A percentile compares a stretch with the other conserved stretches of the same genome.
These are phyloP conservation scores for Aviceda subcristata DNA, from an alignment of 2,113 vertebrate genomes.

Conservation along the genomic window DNA sequence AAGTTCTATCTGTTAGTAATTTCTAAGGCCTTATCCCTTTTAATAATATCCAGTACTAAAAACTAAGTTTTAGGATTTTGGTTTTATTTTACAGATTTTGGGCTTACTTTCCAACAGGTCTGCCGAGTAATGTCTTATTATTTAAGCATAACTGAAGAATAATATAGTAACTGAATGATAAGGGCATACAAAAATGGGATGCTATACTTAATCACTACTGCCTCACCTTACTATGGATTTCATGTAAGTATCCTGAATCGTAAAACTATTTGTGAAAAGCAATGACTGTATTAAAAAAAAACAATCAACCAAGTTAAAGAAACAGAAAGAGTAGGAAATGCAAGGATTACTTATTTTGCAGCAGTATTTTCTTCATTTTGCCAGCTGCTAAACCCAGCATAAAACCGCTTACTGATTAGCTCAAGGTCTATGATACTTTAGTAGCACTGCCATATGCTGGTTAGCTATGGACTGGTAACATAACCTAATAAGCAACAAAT, in stretches of 20 bases:
- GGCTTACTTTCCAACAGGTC: not conserved
- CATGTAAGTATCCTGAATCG: rapidly evolving
- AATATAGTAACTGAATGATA: not conserved
- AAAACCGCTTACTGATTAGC: not conserved
- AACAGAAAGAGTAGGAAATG: not conserved
- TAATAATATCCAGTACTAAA: not conserved
- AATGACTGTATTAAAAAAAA: not conserved
- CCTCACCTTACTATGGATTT: not conserved
- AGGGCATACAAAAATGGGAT: not conserved
- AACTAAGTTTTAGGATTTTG: not conserved
- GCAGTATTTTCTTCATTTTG: not conserved
- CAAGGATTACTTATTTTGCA: not conserved
- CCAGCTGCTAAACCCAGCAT: not conserved
- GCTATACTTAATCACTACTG: not conserved
- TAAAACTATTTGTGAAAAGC: not conserved
- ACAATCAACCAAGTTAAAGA: not conserved
- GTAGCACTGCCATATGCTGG: rapidly evolving
- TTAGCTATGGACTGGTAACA: rapidly evolving
- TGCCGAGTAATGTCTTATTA: not conserved
- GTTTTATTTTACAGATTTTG: not conserved
- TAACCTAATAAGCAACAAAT: not conserved
- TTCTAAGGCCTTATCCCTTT: not conserved
- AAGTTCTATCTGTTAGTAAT: not conserved
- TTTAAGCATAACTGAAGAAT: not conserved
- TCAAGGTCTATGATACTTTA: not conserved